These are phyloP conservation scores for Hetaerina americana DNA, from an alignment of 1,140 invertebrate genomes.

Conservation along the genomic window DNA sequence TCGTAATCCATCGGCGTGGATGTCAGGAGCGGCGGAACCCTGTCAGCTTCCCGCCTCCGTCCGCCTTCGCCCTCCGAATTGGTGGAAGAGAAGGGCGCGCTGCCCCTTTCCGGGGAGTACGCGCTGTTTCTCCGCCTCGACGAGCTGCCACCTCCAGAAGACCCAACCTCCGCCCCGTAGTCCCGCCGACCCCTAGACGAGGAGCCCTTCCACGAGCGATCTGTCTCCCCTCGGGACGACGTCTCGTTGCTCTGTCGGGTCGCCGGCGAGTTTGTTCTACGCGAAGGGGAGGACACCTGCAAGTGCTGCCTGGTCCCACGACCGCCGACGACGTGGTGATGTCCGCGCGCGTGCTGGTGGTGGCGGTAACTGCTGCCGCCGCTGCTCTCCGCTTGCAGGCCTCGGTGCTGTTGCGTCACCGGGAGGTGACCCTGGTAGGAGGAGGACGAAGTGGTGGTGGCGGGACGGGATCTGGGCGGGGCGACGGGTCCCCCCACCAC, in stretches of 20 bases:
- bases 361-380: constrained; percentile 18
- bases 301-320: constrained; percentile 16
- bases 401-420: constrained; percentile 26
- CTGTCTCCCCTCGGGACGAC: constrained; percentile 20
- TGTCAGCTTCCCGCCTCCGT: neutral
- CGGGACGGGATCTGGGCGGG: constrained; percentile 16
- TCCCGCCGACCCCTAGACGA: constrained; percentile 16
- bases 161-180: constrained; percentile 7
- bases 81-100: constrained; percentile 18
- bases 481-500: constrained; percentile 15
- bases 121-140: constrained; percentile 7
- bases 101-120: constrained; percentile 6
- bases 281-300: constrained; percentile 15
- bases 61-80: neutral
- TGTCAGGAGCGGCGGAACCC: neutral
- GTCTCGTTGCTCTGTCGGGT: constrained; percentile 19
- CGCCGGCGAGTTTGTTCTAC: constrained; percentile 26
- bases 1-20: neutral
- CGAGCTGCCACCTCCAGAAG: constrained; percentile 4
- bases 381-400: constrained; percentile 19
- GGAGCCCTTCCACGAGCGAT: constrained; percentile 12
- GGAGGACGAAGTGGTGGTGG: constrained; percentile 16
- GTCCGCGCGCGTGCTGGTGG: constrained; percentile 22
- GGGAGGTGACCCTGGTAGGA: constrained; percentile 9
- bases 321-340: constrained; percentile 19